A percentile compares a stretch with the other conserved stretches of the same genome.
Evolutionary conservation across 2,888 invertebrate species (phyloP).

Genomic region (Hirtodrosophila trivittata): DNA sequence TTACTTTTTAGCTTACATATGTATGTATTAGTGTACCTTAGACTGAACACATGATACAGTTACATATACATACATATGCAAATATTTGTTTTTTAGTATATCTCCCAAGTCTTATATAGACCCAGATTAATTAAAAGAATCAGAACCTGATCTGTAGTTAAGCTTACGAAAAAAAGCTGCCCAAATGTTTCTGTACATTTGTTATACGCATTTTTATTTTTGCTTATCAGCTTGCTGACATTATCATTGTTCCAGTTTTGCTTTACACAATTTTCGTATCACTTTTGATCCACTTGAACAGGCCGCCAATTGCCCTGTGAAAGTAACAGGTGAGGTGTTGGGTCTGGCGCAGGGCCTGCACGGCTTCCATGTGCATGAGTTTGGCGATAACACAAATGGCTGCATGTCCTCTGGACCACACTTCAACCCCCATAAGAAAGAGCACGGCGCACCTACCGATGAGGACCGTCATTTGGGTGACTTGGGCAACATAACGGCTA

Average conservation of each 20-base stretch:
- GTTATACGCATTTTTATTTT: slow-evolving; percentile 16
- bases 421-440: slow-evolving; percentile 92
- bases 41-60: too few relatives aligned
- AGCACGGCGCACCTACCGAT: slow-evolving; percentile 93
- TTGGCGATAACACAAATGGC: slow-evolving; percentile 97
- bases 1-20: too few relatives aligned
- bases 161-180: neutral
- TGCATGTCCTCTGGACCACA: slow-evolving; percentile 98
- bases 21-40: neutral
- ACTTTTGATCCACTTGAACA: slow-evolving; percentile 28
- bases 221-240: slow-evolving; percentile 33
- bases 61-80: neutral
- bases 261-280: slow-evolving; percentile 7
- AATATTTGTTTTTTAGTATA: neutral
- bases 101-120: too few relatives aligned
- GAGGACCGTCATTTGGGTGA: slow-evolving; percentile 93
- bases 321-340: slow-evolving; percentile 91
- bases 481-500: slow-evolving; percentile 92
- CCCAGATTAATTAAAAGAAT: neutral
- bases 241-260: slow-evolving; percentile 18
- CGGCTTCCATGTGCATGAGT: slow-evolving; percentile 96
- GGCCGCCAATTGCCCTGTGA: slow-evolving; percentile 88
- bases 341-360: slow-evolving; percentile 90
- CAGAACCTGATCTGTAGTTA: neutral
- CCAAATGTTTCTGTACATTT: neutral